Evolutionary conservation across 2,888 invertebrate species (phyloP).

Genomic region (Polydrusus pterygomalis): DNA sequence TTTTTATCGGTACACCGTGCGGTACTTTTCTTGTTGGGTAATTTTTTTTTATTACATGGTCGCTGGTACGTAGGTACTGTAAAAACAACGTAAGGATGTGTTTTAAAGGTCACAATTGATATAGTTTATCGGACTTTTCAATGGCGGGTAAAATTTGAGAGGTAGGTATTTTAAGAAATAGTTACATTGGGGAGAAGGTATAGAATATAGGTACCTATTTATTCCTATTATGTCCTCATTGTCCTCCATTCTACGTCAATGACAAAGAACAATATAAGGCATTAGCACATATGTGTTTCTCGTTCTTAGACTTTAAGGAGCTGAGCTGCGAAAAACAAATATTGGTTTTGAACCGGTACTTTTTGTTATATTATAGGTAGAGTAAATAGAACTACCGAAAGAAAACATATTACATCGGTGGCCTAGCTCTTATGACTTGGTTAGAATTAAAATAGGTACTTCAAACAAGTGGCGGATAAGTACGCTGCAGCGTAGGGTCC

Average conservation of each 20-base stretch:
- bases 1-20: neutral
- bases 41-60: slow-evolving; percentile 15
- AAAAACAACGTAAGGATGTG: slow-evolving; percentile 2
- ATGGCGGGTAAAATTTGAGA: too few species aligned
- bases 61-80: slow-evolving; percentile 1
- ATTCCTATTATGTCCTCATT: too few species aligned
- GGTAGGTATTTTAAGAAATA: too few species aligned
- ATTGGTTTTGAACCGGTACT: slow-evolving; percentile 15
- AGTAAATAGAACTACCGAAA: slow-evolving; percentile 5
- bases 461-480: too few species aligned
- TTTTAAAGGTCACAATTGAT: slow-evolving; percentile 14
- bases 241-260: too few species aligned
- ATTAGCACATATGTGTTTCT: neutral
- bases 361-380: neutral
- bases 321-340: slow-evolving; percentile 17
- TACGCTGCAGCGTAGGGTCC: too few species aligned
- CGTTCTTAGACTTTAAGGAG: neutral
- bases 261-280: too few species aligned
- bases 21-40: slow-evolving; percentile 16
- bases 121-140: neutral
- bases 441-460: too few species aligned
- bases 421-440: too few species aligned
- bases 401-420: neutral
- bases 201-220: too few species aligned
- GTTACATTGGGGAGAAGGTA: too few species aligned